Conservation (phyloP, 2,113 vertebrate genomes). For the Bettongia penicillata region DNA sequence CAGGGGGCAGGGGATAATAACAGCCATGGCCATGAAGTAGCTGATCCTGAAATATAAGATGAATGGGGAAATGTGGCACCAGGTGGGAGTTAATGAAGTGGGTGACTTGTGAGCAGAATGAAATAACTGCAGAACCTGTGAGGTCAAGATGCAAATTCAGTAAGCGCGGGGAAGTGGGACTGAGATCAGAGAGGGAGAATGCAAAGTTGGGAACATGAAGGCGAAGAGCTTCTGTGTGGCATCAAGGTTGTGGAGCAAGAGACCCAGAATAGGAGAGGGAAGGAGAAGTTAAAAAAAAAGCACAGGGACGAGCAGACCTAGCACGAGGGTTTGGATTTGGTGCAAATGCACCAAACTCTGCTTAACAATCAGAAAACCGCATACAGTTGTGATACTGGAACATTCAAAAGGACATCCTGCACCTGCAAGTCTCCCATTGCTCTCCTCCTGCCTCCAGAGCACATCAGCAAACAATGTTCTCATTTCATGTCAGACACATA, state of each 20-base stretch:
- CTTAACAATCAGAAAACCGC: neutral
- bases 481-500: conserved; percentile 36
- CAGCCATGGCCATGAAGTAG: neutral
- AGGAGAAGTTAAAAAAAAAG: neutral
- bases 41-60: neutral
- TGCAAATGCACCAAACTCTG: neutral
- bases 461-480: conserved; percentile 5
- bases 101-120: neutral
- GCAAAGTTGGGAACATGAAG: conserved; percentile 22
- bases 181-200: neutral
- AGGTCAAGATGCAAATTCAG: neutral
- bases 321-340: neutral
- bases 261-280: neutral
- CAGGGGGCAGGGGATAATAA: neutral
- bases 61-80: conserved; percentile 3
- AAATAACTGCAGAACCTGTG: neutral
- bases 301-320: neutral
- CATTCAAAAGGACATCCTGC: neutral
- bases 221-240: neutral
- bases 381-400: neutral
- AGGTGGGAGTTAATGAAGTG: neutral
- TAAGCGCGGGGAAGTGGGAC: neutral
- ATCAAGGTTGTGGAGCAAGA: neutral
- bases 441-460: neutral
- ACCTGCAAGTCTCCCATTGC: neutral